Conservation (phyloP, 1,140 invertebrate genomes). For the Apis cerana region DNA sequence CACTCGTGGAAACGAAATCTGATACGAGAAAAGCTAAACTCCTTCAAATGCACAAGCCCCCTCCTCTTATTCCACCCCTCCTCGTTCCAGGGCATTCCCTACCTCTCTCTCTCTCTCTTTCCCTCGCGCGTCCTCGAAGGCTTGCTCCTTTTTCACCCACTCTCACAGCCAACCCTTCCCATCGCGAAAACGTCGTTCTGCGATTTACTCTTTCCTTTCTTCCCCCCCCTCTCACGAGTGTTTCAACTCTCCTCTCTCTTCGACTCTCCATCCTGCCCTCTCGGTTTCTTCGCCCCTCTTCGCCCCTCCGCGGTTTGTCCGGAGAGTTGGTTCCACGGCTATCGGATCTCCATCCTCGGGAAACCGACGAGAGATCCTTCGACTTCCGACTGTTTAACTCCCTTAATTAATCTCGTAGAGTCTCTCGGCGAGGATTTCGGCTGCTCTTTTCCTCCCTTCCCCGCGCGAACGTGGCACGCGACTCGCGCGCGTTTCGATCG, state of each 20-base stretch:
- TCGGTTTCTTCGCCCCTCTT: neutral
- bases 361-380: slow-evolving; percentile 41
- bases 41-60: slow-evolving; percentile 72
- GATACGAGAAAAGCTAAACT: slow-evolving; percentile 77
- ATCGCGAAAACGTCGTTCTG: slow-evolving; percentile 70
- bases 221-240: slow-evolving; percentile 5
- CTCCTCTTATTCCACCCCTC: slow-evolving; percentile 29
- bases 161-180: slow-evolving; percentile 71
- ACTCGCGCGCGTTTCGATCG: neutral
- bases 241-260: slow-evolving; percentile 17
- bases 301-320: neutral
- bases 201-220: slow-evolving; percentile 61
- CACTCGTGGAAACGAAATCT: slow-evolving; percentile 74
- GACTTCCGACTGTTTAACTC: slow-evolving; percentile 62
- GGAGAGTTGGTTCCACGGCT: neutral
- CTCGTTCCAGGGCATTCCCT: slow-evolving; percentile 27
- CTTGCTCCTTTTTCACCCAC: slow-evolving; percentile 63
- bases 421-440: slow-evolving; percentile 40
- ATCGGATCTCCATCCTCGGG: slow-evolving; percentile 37
- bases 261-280: neutral
- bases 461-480: too few relatives aligned
- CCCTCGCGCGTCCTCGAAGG: slow-evolving; percentile 19
- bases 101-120: slow-evolving; percentile 18
- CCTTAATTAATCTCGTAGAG: slow-evolving; percentile 55
- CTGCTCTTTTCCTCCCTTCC: slow-evolving; percentile 7